phyloP scores from a whole-genome alignment of 2,888 invertebrate species.

The Linnaemya tessellans region DNA sequence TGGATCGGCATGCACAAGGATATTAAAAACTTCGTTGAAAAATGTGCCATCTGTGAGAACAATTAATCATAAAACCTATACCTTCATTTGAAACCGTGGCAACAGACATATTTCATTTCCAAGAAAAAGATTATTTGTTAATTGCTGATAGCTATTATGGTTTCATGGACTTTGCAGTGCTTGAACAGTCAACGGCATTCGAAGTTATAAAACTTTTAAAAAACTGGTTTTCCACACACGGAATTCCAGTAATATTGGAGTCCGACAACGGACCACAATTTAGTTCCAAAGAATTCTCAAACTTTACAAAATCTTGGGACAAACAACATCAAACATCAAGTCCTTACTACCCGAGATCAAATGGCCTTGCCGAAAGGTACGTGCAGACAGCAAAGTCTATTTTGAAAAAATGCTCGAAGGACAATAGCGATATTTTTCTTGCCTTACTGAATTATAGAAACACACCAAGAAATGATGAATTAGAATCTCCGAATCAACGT shows the following conservation, averaged over 20 bases:
- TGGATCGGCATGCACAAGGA: conserved; percentile 61
- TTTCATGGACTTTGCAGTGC: conserved; percentile 59
- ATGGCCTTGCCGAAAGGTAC: conserved; percentile 69
- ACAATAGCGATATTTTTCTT: conserved; percentile 50
- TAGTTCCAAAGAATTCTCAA: conserved; percentile 58
- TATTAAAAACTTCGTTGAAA: conserved; percentile 60
- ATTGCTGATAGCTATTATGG: conserved; percentile 65
- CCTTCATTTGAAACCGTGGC: conserved; percentile 61
- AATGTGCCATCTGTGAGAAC: conserved; percentile 61
- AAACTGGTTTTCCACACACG: conserved; percentile 67
- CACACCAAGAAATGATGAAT: too few species aligned
- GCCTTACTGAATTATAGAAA: too few species aligned
- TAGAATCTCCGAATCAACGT: too few species aligned
- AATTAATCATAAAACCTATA: conserved; percentile 57
- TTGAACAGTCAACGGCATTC: conserved; percentile 62
- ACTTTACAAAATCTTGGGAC: conserved; percentile 64
- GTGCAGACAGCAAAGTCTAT: conserved; percentile 64
- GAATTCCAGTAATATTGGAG: conserved; percentile 63
- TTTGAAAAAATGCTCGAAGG: conserved; percentile 68
- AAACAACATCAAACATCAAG: conserved; percentile 67
- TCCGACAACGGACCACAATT: conserved; percentile 67
- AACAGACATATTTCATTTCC: conserved; percentile 62
- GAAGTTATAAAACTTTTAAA: conserved; percentile 58
- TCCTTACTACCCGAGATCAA: conserved; percentile 65
- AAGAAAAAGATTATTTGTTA: conserved; percentile 58